Evolutionary conservation across 2,888 invertebrate genomes (phyloP).

Genomic region (Drosophila mayaguana): DNA sequence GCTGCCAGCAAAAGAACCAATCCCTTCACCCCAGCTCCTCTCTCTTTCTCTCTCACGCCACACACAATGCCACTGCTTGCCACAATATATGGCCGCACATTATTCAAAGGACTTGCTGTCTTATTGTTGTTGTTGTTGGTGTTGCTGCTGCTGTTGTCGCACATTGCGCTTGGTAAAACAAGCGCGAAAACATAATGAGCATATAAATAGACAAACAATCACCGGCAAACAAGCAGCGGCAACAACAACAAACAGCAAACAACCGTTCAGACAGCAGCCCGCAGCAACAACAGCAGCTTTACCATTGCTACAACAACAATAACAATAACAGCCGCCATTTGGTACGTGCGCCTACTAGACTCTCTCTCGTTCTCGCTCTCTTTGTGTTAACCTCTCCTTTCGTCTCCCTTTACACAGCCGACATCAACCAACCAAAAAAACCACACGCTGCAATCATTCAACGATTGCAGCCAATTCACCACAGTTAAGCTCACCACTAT

Average conservation of each 20-base stretch:
- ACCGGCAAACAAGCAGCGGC: constrained; percentile 37
- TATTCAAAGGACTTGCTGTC: constrained; percentile 61
- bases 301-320: constrained; percentile 17
- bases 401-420: too few species aligned
- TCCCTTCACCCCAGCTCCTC: background rate
- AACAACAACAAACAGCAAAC: constrained; percentile 24
- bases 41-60: background rate
- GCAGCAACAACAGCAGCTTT: constrained; percentile 12
- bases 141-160: constrained; percentile 31
- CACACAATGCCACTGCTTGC: constrained; percentile 31
- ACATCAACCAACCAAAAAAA: constrained; percentile 7
- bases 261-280: constrained; percentile 40
- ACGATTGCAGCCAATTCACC: constrained; percentile 38
- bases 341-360: constrained; percentile 3
- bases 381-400: too few species aligned
- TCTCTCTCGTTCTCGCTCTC: background rate
- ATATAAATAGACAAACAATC: constrained; percentile 77
- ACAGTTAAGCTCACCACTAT: constrained; percentile 31
- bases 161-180: constrained; percentile 67
- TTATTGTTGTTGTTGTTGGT: constrained; percentile 26
- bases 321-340: constrained; percentile 9
- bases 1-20: constrained; percentile 14
- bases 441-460: constrained; percentile 2
- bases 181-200: constrained; percentile 80
- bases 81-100: constrained; percentile 71